Evolutionary conservation across 1,140 invertebrate genomes (phyloP).

Genomic region (Aethina tumida): DNA sequence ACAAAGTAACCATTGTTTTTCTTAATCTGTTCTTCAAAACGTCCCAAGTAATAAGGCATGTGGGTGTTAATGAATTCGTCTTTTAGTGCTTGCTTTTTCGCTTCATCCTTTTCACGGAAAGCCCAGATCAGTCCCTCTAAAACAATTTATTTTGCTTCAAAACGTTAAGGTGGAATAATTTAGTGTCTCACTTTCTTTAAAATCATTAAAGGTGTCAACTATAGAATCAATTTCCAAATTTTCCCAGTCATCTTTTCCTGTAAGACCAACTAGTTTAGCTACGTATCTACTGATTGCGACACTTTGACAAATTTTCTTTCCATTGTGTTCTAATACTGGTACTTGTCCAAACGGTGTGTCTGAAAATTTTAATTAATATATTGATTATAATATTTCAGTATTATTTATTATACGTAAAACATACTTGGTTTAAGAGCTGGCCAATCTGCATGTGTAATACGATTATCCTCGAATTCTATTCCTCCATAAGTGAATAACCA

Average conservation of each 20-base stretch:
- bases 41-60: conserved; percentile 45
- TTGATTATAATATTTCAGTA: too few relatives aligned
- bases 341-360: conserved; percentile 62
- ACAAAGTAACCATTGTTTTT: conserved; percentile 45
- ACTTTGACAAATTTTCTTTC: conserved; percentile 55
- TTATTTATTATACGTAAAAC: too few relatives aligned
- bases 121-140: conserved; percentile 36
- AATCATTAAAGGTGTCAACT: conserved; percentile 49
- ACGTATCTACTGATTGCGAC: conserved; percentile 59
- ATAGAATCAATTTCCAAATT: conserved; percentile 50
- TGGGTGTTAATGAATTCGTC: conserved; percentile 37
- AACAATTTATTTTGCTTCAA: too few relatives aligned
- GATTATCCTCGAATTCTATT: conserved; percentile 58
- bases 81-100: conserved; percentile 35
- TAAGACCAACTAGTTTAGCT: conserved; percentile 52
- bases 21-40: conserved; percentile 43
- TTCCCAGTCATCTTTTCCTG: conserved; percentile 54
- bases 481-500: conserved; percentile 58
- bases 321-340: conserved; percentile 63
- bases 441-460: conserved; percentile 47
- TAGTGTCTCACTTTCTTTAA: conserved; percentile 26
- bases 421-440: conserved; percentile 43
- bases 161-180: not conserved
- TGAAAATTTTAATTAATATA: too few relatives aligned
- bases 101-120: conserved; percentile 38